Conservation (phyloP, 1,140 invertebrate genomes). For the Laodelphax striatellus region DNA sequence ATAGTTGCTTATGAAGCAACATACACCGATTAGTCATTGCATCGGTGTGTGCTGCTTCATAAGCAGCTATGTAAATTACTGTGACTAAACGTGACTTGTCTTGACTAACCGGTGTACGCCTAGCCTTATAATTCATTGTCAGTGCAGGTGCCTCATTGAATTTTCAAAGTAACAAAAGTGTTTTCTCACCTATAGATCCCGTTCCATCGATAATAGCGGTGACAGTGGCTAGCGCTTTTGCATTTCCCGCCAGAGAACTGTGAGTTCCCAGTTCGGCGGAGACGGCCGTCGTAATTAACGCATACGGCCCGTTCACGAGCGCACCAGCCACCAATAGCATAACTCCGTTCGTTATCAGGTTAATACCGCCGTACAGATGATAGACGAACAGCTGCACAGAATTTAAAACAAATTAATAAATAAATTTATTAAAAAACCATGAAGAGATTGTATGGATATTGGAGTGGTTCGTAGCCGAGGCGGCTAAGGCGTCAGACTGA, state of each 20-base stretch:
- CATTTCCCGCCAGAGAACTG: conserved; percentile 66
- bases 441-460: too few species aligned
- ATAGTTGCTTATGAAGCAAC: too few species aligned
- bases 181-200: conserved; percentile 66
- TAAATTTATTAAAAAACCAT: not conserved
- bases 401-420: conserved; percentile 12
- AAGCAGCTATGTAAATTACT: too few species aligned
- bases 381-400: conserved; percentile 21
- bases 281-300: conserved; percentile 90
- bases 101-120: too few species aligned
- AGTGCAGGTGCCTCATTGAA: too few species aligned
- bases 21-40: too few species aligned
- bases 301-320: conserved; percentile 90
- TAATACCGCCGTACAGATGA: conserved; percentile 13
- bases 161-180: too few species aligned
- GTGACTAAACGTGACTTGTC: too few species aligned
- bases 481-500: too few species aligned
- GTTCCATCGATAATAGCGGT: conserved; percentile 96
- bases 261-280: conserved; percentile 89
- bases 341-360: conserved; percentile 29
- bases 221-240: conserved; percentile 86
- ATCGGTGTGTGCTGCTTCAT: too few species aligned
- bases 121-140: too few species aligned
- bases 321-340: conserved; percentile 66
- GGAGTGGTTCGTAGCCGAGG: too few species aligned